These are phyloP conservation scores for Anticlea derivata DNA, from an alignment of 2,888 invertebrate genomes.

Conservation along the genomic window DNA sequence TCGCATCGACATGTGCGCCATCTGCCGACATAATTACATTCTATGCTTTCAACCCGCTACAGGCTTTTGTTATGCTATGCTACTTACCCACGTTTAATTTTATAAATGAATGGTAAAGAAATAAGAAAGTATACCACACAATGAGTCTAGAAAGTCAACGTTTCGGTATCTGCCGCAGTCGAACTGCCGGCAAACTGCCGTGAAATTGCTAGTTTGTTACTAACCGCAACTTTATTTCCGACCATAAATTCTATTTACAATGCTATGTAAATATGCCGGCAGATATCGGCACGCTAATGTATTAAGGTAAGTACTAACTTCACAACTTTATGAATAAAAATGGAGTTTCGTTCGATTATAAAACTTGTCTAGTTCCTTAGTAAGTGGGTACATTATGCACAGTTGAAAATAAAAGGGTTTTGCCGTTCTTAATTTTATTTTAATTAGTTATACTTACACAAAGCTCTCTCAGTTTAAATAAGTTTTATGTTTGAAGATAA, in stretches of 20 bases:
- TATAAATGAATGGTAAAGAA: slow-evolving; percentile 65
- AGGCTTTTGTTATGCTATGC: slow-evolving; percentile 61
- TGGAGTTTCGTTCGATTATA: too few relatives aligned
- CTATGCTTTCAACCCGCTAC: slow-evolving; percentile 66
- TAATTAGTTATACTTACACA: too few relatives aligned
- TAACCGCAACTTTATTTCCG: slow-evolving; percentile 62
- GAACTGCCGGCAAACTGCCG: slow-evolving; percentile 63
- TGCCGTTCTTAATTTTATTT: too few relatives aligned
- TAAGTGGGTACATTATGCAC: too few relatives aligned
- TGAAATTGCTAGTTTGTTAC: slow-evolving; percentile 66
- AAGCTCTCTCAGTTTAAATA: too few relatives aligned
- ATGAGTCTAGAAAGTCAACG: slow-evolving; percentile 67
- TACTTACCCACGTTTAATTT: slow-evolving; percentile 56
- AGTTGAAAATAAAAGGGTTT: too few relatives aligned
- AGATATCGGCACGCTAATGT: slow-evolving; percentile 18
- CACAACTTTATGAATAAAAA: too few relatives aligned
- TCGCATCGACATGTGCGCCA: slow-evolving; percentile 57
- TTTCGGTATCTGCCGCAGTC: slow-evolving; percentile 51
- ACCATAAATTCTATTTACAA: slow-evolving; percentile 40
- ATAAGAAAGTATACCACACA: slow-evolving; percentile 76
- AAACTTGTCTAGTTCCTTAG: too few relatives aligned
- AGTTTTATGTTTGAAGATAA: too few relatives aligned
- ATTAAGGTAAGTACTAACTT: background rate
- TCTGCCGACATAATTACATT: slow-evolving; percentile 77
- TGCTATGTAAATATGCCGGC: slow-evolving; percentile 26